Evolutionary conservation across 2,888 invertebrate species (phyloP), one percentile per base, ranked within the genome.

Genomic region (Melanostoma mellinum): DNA sequence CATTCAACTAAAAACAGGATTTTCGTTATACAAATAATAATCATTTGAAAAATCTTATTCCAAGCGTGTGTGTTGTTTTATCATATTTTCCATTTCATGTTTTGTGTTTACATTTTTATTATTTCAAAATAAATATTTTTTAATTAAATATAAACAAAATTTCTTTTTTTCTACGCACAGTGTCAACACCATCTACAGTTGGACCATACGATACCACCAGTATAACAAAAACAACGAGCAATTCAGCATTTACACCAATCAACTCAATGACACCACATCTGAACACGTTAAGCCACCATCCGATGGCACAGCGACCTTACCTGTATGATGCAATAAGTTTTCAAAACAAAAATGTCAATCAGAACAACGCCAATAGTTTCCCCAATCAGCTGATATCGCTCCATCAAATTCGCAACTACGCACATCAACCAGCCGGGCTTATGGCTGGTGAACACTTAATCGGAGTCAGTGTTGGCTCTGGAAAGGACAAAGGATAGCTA

Each of bases 361-460:
- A 94, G 6, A 89, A 89, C 68, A 88, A 88, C 71, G 93, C 94
- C 86, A 94, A 95, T 75, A 92, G 94, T 80, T 97, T 98, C 92
- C 97, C 97, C 79, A 97, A 97, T 91, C 97, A 98, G 92, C 93
- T 98, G 92, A 98, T 98, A 92, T 97, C 98, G 87, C 93, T 98
- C 87, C 98, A 98, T 92, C 98, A 98, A 93, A 98, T 98, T 89
- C 94, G 98, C 91, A 98, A 98, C 92, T 98, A 98, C 92, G 97
- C 97, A 85, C 97, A 97, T 90, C 97, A 97, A 90, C 97, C 97
- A 81, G 93, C 94, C 46, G 93, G 95, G 75, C 92, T 95, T 58
- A 94, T 95, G 93, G 93, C 94, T 82, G 93, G 94, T 75, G 94
- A 94, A 88, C 94, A 94, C 91, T 92, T 94, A 87, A 92, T 94